These are phyloP conservation scores for Triops cancriformis DNA, from an alignment of 1,140 invertebrate species.

Conservation along the genomic window DNA sequence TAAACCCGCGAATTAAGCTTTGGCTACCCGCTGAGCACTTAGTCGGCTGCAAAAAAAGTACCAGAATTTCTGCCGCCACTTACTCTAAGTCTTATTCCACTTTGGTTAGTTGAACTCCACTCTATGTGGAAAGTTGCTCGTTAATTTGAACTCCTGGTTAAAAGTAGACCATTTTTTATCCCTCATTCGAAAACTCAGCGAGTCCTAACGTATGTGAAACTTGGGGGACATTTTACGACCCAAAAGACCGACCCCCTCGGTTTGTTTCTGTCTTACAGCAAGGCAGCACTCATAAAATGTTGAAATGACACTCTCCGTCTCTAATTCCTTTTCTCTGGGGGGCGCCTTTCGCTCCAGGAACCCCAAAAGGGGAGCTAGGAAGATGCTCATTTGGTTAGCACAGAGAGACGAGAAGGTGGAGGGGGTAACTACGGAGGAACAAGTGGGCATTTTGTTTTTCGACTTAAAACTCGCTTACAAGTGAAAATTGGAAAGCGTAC, in stretches of 20 bases:
- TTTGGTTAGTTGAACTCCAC: too few species aligned
- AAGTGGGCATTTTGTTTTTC: conserved; percentile 11
- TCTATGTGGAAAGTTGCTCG: too few species aligned
- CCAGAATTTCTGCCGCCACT: too few species aligned
- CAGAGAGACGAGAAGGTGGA: background rate
- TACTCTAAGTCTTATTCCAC: too few species aligned
- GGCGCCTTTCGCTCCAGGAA: background rate
- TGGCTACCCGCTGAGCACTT: too few species aligned
- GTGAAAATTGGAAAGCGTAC: background rate
- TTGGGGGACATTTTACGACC: background rate
- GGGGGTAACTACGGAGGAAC: background rate
- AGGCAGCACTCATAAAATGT: background rate
- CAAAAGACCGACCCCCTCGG: background rate
- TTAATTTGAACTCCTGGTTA: too few species aligned
- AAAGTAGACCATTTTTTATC: too few species aligned
- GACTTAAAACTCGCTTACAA: background rate
- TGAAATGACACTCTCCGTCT: background rate
- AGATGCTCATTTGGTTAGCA: background rate
- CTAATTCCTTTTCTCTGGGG: background rate
- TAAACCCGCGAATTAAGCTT: too few species aligned
- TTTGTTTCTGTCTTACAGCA: background rate
- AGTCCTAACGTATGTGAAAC: background rate
- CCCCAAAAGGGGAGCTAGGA: background rate
- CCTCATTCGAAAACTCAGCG: background rate
- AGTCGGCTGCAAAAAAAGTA: too few species aligned